Base-by-base conservation (phyloP, 2,888 invertebrate species). In the Pammene aurita region DNA sequence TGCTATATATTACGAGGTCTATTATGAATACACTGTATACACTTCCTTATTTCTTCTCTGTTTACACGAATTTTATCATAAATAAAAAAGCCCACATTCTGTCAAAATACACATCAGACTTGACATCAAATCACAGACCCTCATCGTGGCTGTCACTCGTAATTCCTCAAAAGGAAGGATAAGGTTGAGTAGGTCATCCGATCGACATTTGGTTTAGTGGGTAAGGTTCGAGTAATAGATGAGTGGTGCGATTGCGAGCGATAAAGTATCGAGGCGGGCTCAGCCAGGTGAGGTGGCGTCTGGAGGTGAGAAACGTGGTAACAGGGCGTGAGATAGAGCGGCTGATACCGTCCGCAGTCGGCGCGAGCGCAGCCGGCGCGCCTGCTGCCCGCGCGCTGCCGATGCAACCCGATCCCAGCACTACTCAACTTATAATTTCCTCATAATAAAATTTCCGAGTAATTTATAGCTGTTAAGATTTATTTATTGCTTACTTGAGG, bases 281-380 rank as follows among this genome's bases (percentile, higher is more conserved):
- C 75, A 77, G 81, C 76, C 79, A 79, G 82, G 79, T 81, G 82
- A 84, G 85, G 84, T 84, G 87, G 83, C 81, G 85, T 84, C 83
- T 79, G 77, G 89, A 90, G 91, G 91, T 91, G 92, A 91, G 88
- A 89, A 90, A 87, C 90, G 90, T 89, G 90, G 89, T 80, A 84
- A 83, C 86, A 79, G 86, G 85, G 85, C 90, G 89, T 90, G 89
- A 91, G 90, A 91, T 90, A 84, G 85, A 77, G 75, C 80, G 76
- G 77, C 73, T 75, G 89, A 90, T 90, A 90, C 76, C 80, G 82
- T 78, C 82, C 75, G 76, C 81, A 75, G 73, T 76, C 73, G 70
- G 66, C 70, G 66, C 74, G 64, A 71, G 72, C 68, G 66, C 69
- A 44, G 58, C 56, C 50, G 52, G 52, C 65, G 55, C 64, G 63